These are phyloP conservation scores for Decapterus maruadsi DNA, from an alignment of 2,797 vertebrate genomes.

Conservation along the genomic window DNA sequence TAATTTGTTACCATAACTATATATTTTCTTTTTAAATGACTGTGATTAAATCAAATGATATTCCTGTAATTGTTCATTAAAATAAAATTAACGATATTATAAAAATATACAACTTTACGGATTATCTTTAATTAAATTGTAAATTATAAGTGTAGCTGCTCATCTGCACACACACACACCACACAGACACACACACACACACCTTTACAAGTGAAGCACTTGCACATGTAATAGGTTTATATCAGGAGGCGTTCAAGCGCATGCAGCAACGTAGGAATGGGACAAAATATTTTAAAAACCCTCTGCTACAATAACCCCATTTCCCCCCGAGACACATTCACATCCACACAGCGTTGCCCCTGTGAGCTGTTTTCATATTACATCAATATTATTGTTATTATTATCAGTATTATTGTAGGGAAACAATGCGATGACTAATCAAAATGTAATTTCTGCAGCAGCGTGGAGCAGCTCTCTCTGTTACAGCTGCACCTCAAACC, in stretches of 20 bases:
- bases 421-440: slow-evolving; percentile 65
- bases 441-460: slow-evolving; percentile 63
- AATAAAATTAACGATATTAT: background rate
- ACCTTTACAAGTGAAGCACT: slow-evolving; percentile 34
- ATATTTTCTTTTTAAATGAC: background rate
- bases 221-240: slow-evolving; percentile 56
- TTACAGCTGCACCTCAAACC: slow-evolving; percentile 72
- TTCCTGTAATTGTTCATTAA: background rate
- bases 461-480: slow-evolving; percentile 31
- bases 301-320: slow-evolving; percentile 64
- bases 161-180: background rate
- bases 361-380: slow-evolving; percentile 48
- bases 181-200: background rate
- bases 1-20: background rate
- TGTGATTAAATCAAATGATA: background rate
- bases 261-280: slow-evolving; percentile 85
- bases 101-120: background rate
- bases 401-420: slow-evolving; percentile 38
- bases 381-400: slow-evolving; percentile 36
- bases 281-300: slow-evolving; percentile 55
- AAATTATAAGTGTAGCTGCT: background rate
- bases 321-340: slow-evolving; percentile 64
- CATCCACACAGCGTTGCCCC: slow-evolving; percentile 57
- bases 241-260: slow-evolving; percentile 60
- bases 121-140: background rate